Conservation (phyloP, 2,113 vertebrate species). For the Sapayoa aenigma region DNA sequence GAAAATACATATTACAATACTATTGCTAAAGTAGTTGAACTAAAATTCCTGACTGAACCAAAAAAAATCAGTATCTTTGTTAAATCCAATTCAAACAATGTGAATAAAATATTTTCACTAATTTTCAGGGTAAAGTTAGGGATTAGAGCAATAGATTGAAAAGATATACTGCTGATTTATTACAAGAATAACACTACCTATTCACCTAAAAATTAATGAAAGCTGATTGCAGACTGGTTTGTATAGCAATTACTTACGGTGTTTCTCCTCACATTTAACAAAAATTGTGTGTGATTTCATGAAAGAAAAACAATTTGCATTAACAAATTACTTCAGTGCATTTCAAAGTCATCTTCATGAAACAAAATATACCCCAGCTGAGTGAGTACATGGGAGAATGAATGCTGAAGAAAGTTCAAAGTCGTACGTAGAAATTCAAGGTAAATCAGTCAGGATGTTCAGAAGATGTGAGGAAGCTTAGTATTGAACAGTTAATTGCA, state of each 20-base stretch:
- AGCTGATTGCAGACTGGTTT: neutral
- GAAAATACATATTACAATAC: neutral
- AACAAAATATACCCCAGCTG: slow-evolving; percentile 47
- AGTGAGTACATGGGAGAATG: slow-evolving; percentile 31
- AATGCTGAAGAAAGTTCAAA: slow-evolving; percentile 23
- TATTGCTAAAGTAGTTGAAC: neutral
- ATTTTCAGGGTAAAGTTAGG: neutral
- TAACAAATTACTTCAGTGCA: slow-evolving; percentile 46
- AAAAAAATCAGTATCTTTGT: neutral
- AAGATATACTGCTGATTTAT: slow-evolving; percentile 5
- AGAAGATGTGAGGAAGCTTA: slow-evolving; percentile 38
- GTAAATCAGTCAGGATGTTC: slow-evolving; percentile 35
- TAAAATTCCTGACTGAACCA: neutral
- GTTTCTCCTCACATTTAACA: slow-evolving; percentile 39
- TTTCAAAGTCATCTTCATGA: slow-evolving; percentile 52
- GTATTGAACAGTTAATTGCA: slow-evolving; percentile 57
- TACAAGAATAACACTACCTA: neutral
- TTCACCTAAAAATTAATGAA: slow-evolving; percentile 48
- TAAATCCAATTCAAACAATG: neutral
- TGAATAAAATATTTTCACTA: neutral
- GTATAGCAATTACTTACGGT: slow-evolving; percentile 7
- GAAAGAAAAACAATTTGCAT: slow-evolving; percentile 55
- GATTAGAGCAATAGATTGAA: slow-evolving; percentile 27
- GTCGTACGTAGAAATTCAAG: slow-evolving; percentile 1
- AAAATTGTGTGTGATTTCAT: slow-evolving; percentile 42